Evolutionary conservation across 92 coral and sea anemone genomes (phyloP).

Genomic region (Montipora capitata): DNA sequence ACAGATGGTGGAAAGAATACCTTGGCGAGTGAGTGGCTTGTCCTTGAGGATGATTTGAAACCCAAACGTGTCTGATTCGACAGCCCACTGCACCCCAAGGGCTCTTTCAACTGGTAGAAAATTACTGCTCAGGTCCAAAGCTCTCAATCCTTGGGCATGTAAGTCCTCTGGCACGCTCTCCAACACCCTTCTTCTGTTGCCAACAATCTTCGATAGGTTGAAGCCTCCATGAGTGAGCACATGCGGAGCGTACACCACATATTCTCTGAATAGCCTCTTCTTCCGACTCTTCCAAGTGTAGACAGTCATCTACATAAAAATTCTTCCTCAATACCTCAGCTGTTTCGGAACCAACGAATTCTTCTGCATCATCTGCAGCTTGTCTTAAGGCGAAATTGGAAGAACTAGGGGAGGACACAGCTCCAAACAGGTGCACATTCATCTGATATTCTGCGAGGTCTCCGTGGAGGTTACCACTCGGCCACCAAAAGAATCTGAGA

Average conservation of each 20-base stretch:
- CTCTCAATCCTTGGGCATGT: background rate
- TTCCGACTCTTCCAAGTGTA: background rate
- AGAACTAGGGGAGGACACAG: constrained; percentile 7
- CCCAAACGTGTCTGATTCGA: constrained; percentile 9
- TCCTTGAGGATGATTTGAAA: constrained; percentile 33
- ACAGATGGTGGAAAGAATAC: constrained; percentile 30
- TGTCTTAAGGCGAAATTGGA: background rate
- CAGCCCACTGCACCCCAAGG: constrained; percentile 37
- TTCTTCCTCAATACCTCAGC: background rate
- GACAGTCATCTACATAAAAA: background rate
- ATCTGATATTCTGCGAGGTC: constrained; percentile 35
- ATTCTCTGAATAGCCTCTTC: constrained; percentile 1
- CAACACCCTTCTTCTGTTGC: background rate
- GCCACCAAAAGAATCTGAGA: constrained; percentile 44
- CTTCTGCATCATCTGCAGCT: no score
- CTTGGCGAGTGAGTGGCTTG: constrained; percentile 28
- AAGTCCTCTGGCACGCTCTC: constrained; percentile 7
- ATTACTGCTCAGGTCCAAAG: background rate
- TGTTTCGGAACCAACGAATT: no score
- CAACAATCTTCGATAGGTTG: background rate
- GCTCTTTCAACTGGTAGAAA: constrained; percentile 30
- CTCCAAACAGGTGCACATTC: constrained; percentile 46
- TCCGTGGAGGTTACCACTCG: constrained; percentile 11
- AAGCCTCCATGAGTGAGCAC: constrained; percentile 11
- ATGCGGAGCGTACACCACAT: background rate